A percentile compares a stretch with the other conserved stretches of the same genome.
Conservation (phyloP, 2,113 vertebrate species). For the Epinephelus cyanopodus region DNA sequence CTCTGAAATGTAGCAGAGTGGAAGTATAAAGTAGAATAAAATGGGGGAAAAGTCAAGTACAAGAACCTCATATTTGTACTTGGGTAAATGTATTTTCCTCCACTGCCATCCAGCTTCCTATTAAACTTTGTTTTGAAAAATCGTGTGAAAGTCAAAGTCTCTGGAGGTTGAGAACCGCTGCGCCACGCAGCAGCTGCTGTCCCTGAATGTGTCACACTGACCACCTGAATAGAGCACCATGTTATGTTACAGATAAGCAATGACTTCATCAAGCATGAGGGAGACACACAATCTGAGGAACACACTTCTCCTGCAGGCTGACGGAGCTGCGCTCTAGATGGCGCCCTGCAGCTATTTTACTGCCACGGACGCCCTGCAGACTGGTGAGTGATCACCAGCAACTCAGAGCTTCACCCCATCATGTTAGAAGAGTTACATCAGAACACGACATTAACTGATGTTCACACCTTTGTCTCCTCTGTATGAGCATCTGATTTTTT, state of each 20-base stretch:
- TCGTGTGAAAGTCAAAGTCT: background rate
- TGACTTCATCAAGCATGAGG: constrained; percentile 25
- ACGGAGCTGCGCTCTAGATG: constrained; percentile 34
- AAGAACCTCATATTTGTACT: background rate
- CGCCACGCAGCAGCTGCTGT: constrained; percentile 10
- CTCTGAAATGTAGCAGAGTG: background rate
- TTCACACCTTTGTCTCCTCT: background rate
- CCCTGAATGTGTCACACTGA: constrained; percentile 29
- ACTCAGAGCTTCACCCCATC: background rate
- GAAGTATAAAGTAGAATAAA: background rate
- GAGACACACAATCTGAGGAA: background rate
- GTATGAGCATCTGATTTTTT: background rate
- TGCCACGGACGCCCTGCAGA: background rate
- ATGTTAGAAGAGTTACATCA: constrained; percentile 39
- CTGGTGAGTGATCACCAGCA: background rate
- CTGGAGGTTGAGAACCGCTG: background rate
- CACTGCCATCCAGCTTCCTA: background rate
- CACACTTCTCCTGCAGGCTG: constrained; percentile 12
- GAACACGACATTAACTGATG: background rate
- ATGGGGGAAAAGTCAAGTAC: background rate
- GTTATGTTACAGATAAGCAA: constrained; percentile 5
- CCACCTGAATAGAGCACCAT: constrained; percentile 41
- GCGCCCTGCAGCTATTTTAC: constrained; percentile 42
- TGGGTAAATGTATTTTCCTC: background rate
- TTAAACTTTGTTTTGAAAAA: background rate